Evolutionary conservation across 2,888 invertebrate genomes (phyloP).

Genomic region (Cephus spinipes): DNA sequence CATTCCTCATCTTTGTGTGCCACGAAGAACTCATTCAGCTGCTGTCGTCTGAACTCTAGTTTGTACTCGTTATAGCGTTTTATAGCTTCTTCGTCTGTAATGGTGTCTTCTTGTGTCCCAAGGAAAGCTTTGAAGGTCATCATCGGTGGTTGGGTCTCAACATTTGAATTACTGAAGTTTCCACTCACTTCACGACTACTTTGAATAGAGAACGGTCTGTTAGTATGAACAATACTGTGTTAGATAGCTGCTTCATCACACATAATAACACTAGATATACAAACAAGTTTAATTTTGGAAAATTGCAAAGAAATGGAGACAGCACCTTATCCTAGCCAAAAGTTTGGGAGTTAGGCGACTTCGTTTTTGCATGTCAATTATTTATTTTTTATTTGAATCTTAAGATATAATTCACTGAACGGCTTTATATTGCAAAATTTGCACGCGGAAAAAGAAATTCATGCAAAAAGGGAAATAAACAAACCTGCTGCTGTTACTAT

Average conservation of each 20-base stretch:
- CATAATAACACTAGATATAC: not conserved
- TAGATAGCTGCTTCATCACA: not conserved
- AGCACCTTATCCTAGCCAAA: slow-evolving; percentile 55
- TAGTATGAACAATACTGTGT: not conserved
- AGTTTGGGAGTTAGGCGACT: slow-evolving; percentile 58
- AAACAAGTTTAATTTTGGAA: not conserved
- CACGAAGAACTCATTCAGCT: slow-evolving; percentile 98
- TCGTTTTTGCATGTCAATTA: slow-evolving; percentile 35
- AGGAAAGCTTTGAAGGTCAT: slow-evolving; percentile 97
- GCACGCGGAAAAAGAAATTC: slow-evolving; percentile 8
- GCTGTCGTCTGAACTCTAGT: slow-evolving; percentile 94
- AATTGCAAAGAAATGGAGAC: not conserved
- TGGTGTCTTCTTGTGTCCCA: slow-evolving; percentile 95
- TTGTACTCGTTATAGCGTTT: slow-evolving; percentile 99
- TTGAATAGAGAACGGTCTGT: slow-evolving; percentile 2
- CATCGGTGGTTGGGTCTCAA: slow-evolving; percentile 92
- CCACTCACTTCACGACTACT: slow-evolving; percentile 60
- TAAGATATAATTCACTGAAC: not conserved
- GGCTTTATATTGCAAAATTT: not conserved
- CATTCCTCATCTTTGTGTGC: slow-evolving; percentile 99
- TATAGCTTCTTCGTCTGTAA: slow-evolving; percentile 96
- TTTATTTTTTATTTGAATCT: not conserved
- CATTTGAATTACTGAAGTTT: slow-evolving; percentile 63
- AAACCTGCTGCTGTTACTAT: slow-evolving; percentile 61
- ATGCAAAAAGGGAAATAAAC: slow-evolving; percentile 30